phyloP scores from a whole-genome alignment of 2,888 invertebrate species.

The Phyllotreta cruciferae region DNA sequence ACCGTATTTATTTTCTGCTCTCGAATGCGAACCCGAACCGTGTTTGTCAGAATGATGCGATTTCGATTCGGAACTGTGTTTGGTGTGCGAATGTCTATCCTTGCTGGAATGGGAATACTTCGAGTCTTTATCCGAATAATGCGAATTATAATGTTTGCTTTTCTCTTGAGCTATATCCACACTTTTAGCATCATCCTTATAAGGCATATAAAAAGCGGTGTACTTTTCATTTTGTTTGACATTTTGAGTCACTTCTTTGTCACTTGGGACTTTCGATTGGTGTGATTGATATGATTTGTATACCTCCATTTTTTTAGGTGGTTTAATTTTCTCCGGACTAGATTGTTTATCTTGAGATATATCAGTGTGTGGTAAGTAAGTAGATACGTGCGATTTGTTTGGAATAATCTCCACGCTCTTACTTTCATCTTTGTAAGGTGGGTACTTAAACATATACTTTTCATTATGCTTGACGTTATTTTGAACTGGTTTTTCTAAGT shows the following conservation, averaged over 20 bases:
- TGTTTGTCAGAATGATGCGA: conserved; percentile 12
- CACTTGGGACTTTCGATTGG: too few relatives aligned
- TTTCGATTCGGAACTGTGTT: not conserved
- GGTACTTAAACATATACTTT: conserved; percentile 6
- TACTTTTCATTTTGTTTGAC: too few relatives aligned
- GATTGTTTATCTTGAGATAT: too few relatives aligned
- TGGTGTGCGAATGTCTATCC: not conserved
- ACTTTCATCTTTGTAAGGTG: conserved; percentile 16
- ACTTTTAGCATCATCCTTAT: too few relatives aligned
- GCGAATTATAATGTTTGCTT: not conserved
- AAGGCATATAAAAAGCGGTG: too few relatives aligned
- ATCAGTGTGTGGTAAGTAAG: too few relatives aligned
- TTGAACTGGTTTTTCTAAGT: conserved; percentile 1
- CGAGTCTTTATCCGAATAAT: conserved; percentile 9
- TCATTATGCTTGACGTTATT: conserved; percentile 14
- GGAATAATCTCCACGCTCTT: not conserved
- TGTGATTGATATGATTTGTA: too few relatives aligned
- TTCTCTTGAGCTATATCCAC: not conserved
- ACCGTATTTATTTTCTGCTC: conserved; percentile 4
- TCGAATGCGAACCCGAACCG: conserved; percentile 1
- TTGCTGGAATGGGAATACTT: conserved; percentile 3
- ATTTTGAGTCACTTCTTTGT: too few relatives aligned
- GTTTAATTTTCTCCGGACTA: too few relatives aligned
- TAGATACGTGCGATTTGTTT: not conserved
- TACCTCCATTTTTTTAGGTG: too few relatives aligned